Evolutionary conservation across 1,140 invertebrate species (phyloP).

Genomic region (Gonatopus flavifemur): DNA sequence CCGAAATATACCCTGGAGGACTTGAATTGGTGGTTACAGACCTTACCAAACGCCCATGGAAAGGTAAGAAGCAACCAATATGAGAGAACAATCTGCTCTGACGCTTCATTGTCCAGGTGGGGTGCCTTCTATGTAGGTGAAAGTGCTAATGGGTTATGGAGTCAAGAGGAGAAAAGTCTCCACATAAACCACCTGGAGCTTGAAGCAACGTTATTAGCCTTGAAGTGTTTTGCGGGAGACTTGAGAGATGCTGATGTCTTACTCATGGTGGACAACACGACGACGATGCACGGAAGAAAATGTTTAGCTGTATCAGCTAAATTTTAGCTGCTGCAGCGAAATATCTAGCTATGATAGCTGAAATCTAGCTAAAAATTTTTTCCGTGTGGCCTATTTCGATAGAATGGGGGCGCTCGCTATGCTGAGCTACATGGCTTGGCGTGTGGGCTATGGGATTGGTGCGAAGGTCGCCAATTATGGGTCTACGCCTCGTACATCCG

Average conservation of each 20-base stretch:
- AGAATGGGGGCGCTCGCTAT: background rate
- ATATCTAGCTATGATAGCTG: too few relatives aligned
- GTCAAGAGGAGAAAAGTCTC: background rate
- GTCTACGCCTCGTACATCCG: constrained; percentile 44
- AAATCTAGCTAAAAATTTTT: too few relatives aligned
- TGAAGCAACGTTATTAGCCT: background rate
- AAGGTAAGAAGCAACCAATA: background rate
- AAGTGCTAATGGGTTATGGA: constrained; percentile 1
- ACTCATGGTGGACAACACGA: background rate
- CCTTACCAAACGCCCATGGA: background rate
- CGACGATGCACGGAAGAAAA: too few relatives aligned
- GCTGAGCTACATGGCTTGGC: constrained; percentile 9
- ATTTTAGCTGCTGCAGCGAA: too few relatives aligned
- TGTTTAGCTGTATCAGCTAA: too few relatives aligned
- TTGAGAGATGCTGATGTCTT: constrained; percentile 5
- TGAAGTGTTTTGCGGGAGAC: background rate
- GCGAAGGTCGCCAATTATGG: constrained; percentile 33
- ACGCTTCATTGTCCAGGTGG: background rate
- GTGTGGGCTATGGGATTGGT: constrained; percentile 42
- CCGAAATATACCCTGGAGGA: background rate
- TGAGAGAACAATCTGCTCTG: background rate
- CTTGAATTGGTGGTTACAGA: background rate
- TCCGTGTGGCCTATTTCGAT: too few relatives aligned
- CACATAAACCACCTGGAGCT: background rate
- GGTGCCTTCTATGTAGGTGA: background rate